phyloP scores from a whole-genome alignment of 1,140 invertebrate genomes.

The Procambarus virginalis region DNA sequence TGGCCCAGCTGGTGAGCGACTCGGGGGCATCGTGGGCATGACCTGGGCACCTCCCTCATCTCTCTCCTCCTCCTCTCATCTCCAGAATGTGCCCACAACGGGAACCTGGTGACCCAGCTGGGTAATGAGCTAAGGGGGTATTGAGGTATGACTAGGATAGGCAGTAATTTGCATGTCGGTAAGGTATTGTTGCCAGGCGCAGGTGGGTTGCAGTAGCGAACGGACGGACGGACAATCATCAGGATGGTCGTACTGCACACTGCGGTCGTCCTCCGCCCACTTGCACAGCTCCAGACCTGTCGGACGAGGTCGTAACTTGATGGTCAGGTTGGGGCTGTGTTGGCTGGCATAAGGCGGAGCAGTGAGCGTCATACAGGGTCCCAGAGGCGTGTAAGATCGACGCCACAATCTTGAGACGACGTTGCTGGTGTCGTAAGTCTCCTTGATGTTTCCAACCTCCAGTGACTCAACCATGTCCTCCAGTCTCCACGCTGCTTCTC shows the following conservation, averaged over 20 bases:
- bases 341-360: slow-evolving; percentile 15
- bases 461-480: slow-evolving; percentile 22
- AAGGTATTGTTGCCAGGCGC: slow-evolving; percentile 26
- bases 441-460: slow-evolving; percentile 7
- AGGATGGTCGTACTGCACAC: neutral
- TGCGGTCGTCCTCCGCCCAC: neutral
- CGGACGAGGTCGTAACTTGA: neutral
- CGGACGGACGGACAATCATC: slow-evolving; percentile 17
- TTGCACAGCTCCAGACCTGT: neutral
- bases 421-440: slow-evolving; percentile 8
- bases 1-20: slow-evolving; percentile 25
- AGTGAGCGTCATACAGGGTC: slow-evolving; percentile 31
- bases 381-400: slow-evolving; percentile 22
- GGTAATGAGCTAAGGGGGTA: no score
- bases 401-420: slow-evolving; percentile 6
- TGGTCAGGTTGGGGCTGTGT: neutral
- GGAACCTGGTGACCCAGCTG: no score
- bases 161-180: neutral
- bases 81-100: no score
- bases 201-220: slow-evolving; percentile 31
- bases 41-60: slow-evolving; percentile 16
- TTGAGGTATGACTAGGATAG: no score
- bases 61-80: slow-evolving; percentile 2
- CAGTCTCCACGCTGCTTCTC: slow-evolving; percentile 22
- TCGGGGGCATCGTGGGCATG: slow-evolving; percentile 33